Percentiles rank a stretch among this genome's conserved stretches.
Conservation (phyloP, 2,888 invertebrate genomes). For the Gisinianus flammeolus region DNA sequence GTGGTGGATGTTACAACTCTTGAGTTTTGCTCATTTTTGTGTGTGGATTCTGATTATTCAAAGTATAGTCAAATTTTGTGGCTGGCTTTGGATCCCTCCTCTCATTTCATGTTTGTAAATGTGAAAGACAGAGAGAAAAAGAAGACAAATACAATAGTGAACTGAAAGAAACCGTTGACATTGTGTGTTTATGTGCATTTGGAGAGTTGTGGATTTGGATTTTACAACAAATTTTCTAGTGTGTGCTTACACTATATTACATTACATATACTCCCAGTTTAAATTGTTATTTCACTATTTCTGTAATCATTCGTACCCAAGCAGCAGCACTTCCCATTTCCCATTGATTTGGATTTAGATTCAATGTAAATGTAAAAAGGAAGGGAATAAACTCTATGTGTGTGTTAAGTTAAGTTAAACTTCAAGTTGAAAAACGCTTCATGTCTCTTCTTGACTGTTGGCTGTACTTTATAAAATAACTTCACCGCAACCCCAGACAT, state of each 20-base stretch:
- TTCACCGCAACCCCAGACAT: too few species aligned
- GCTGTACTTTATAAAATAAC: background rate
- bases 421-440: background rate
- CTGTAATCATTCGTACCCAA: too few species aligned
- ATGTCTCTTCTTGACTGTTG: background rate
- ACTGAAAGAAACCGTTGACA: conserved; percentile 38
- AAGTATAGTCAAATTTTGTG: background rate
- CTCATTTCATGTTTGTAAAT: background rate
- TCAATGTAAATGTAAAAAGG: too few species aligned
- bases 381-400: too few species aligned
- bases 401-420: background rate
- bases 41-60: background rate
- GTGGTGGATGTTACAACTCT: background rate
- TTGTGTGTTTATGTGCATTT: background rate
- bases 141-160: conserved; percentile 31
- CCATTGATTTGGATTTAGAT: background rate
- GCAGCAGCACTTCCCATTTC: background rate
- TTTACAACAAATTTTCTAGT: too few species aligned
- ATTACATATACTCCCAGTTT: too few species aligned
- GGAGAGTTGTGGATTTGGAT: too few species aligned
- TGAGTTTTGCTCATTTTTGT: background rate
- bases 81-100: conserved; percentile 5
- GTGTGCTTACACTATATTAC: too few species aligned
- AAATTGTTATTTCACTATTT: too few species aligned
- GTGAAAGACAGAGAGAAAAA: background rate